These are phyloP conservation scores for Eonycteris spelaea DNA, from an alignment of 2,113 vertebrate genomes.

Conservation along the genomic window DNA sequence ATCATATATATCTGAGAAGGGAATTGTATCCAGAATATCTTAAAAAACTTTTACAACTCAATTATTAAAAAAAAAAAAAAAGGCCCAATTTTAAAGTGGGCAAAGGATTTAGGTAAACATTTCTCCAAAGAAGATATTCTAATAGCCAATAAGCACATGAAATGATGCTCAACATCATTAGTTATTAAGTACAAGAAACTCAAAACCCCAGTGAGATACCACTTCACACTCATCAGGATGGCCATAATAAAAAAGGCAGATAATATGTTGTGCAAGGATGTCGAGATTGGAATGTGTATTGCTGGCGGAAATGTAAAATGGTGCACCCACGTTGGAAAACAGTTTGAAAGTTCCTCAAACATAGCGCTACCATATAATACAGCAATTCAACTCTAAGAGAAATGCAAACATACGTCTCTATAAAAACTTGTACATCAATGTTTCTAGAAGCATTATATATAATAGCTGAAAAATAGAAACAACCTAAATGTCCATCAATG, in stretches of 20 bases:
- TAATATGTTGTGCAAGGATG: not conserved
- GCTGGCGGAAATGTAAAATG: not conserved
- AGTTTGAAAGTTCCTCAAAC: not conserved
- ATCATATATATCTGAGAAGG: not conserved
- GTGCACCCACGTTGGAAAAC: not conserved
- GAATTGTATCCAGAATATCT: not conserved
- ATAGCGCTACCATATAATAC: not conserved
- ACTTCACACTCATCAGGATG: not conserved
- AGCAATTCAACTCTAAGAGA: not conserved
- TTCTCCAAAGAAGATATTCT: not conserved
- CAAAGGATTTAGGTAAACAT: slow-evolving; percentile 14
- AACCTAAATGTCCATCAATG: not conserved
- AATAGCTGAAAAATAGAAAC: not conserved
- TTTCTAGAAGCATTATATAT: not conserved
- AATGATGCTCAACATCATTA: not conserved
- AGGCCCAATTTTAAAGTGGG: not conserved
- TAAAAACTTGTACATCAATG: not conserved
- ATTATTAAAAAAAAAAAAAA: not conserved
- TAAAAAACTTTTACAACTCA: not conserved
- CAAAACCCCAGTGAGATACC: not conserved
- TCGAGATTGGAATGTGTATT: not conserved
- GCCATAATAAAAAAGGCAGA: not conserved
- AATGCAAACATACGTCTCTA: not conserved
- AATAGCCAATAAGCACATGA: not conserved
- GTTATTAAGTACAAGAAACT: not conserved